Percentiles rank a stretch among this genome's conserved stretches.
Evolutionary conservation across 2,888 invertebrate species (phyloP).

Genomic region (Hyles lineata): DNA sequence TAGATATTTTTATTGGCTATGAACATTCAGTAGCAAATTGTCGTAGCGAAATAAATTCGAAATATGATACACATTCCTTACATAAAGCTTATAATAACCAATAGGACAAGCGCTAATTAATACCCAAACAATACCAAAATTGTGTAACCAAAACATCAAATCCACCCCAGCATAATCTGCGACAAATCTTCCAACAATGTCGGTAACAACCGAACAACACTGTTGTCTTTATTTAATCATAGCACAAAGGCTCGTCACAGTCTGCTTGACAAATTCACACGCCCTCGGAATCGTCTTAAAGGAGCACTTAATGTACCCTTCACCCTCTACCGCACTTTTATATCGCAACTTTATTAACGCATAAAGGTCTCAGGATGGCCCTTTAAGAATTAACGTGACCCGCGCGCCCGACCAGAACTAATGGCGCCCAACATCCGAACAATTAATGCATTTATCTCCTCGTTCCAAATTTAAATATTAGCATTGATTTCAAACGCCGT

Average conservation of each 20-base stretch:
- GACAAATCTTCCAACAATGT: conserved; percentile 36
- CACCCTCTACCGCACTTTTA: conserved; percentile 85
- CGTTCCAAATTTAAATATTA: conserved; percentile 73
- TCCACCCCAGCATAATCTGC: conserved; percentile 36
- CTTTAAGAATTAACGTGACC: conserved; percentile 82
- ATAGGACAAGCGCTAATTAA: too few species aligned
- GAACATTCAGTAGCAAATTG: too few species aligned
- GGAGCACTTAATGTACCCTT: conserved; percentile 83
- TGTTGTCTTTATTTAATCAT: conserved; percentile 81
- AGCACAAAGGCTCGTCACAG: conserved; percentile 76
- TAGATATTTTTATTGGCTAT: too few species aligned
- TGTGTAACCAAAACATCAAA: background rate
- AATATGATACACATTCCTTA: too few species aligned
- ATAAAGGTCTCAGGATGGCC: conserved; percentile 84
- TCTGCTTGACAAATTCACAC: conserved; percentile 82
- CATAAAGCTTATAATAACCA: too few species aligned
- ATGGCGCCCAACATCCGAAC: conserved; percentile 76
- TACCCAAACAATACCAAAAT: background rate
- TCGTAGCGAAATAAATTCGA: too few species aligned
- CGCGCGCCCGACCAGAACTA: conserved; percentile 76
- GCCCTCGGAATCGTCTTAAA: conserved; percentile 82
- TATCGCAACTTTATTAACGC: conserved; percentile 85
- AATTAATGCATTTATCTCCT: conserved; percentile 76
- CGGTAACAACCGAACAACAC: conserved; percentile 16
- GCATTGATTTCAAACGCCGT: conserved; percentile 46